phyloP scores from a whole-genome alignment of 1,140 invertebrate species.

The Asbolus verrucosus region DNA sequence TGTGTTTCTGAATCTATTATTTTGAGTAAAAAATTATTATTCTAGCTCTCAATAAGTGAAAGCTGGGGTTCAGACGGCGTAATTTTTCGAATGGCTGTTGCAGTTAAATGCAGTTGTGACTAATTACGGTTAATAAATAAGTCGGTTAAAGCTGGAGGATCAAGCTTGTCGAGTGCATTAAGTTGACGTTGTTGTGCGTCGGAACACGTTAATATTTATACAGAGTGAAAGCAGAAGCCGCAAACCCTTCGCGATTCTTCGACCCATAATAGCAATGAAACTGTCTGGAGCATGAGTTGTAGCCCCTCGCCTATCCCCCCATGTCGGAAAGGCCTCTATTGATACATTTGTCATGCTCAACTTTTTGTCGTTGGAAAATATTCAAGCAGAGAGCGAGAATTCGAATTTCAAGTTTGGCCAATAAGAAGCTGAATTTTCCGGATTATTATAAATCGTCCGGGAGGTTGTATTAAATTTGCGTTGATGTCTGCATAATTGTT shows the following conservation, averaged over 20 bases:
- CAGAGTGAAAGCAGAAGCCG: constrained; percentile 24
- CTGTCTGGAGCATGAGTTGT: constrained; percentile 28
- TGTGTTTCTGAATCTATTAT: too few relatives aligned
- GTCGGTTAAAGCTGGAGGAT: not conserved
- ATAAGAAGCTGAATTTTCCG: constrained; percentile 12
- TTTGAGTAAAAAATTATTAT: too few relatives aligned
- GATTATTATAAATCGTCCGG: constrained; percentile 10
- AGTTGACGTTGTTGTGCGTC: constrained; percentile 30
- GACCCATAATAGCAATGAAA: constrained; percentile 24
- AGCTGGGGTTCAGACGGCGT: too few relatives aligned
- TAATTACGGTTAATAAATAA: constrained; percentile 22
- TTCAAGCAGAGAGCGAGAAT: constrained; percentile 15
- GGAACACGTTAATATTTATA: constrained; percentile 32
- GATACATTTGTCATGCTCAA: constrained; percentile 39
- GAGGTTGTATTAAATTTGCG: too few relatives aligned
- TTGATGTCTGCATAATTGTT: constrained; percentile 30
- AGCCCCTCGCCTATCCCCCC: constrained; percentile 3
- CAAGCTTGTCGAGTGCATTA: constrained; percentile 8
- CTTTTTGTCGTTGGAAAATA: constrained; percentile 23
- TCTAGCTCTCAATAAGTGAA: too few relatives aligned
- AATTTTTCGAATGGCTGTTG: not conserved
- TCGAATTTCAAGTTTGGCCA: constrained; percentile 15
- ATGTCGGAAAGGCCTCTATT: constrained; percentile 32
- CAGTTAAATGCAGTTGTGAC: not conserved
- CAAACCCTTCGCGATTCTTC: constrained; percentile 36